These are phyloP conservation scores for Mallotus villosus DNA, from an alignment of 2,797 vertebrate genomes.

Conservation along the genomic window DNA sequence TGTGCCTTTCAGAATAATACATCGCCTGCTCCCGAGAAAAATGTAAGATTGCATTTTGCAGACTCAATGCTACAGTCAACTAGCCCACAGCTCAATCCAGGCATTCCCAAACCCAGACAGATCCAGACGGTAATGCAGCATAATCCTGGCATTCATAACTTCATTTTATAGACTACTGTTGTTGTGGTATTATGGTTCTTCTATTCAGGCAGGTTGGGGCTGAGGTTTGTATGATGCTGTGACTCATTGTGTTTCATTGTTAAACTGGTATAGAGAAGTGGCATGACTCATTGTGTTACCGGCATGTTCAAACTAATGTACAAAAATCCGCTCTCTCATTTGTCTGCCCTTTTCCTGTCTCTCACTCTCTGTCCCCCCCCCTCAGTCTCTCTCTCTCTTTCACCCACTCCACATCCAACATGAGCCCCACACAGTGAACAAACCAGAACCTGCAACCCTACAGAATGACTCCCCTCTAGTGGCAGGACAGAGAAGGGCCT, in stretches of 20 bases:
- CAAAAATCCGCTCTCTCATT: not conserved
- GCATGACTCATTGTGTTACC: not conserved
- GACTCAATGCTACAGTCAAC: too few relatives aligned
- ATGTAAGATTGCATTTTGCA: too few relatives aligned
- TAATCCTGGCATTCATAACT: not conserved
- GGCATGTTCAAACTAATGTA: conserved; percentile 2
- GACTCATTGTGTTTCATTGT: conserved; percentile 6
- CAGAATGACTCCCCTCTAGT: not conserved
- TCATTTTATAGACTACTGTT: conserved; percentile 1
- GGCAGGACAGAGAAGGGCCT: not conserved
- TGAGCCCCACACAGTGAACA: not conserved
- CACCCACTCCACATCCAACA: not conserved
- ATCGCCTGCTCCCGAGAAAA: too few relatives aligned
- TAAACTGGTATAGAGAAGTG: not conserved
- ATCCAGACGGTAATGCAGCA: too few relatives aligned
- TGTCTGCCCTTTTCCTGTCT: too few relatives aligned
- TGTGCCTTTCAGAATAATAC: too few relatives aligned
- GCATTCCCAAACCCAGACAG: too few relatives aligned
- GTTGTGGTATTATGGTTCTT: not conserved
- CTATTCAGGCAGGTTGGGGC: not conserved
- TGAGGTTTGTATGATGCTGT: not conserved
- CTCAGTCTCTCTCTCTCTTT: conserved; percentile 6
- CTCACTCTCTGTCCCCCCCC: not conserved
- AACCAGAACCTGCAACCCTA: not conserved
- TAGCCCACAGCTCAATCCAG: too few relatives aligned